Percentiles rank a stretch among this genome's conserved stretches.
phyloP scores from a whole-genome alignment of 2,113 vertebrate species.

The Phainopepla nitens region DNA sequence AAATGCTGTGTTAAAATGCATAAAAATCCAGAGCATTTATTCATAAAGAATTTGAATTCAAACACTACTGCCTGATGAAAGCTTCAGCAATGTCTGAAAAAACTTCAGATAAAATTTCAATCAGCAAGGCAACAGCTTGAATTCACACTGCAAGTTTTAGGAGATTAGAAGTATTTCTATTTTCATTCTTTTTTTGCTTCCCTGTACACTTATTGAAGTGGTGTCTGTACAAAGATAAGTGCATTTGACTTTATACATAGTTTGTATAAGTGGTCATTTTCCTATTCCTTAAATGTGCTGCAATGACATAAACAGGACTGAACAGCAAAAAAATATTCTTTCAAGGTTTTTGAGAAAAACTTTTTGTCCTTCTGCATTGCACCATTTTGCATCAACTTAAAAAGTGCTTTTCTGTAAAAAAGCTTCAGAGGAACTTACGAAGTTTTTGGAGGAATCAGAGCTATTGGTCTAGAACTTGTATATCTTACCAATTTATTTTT shows the following conservation, averaged over 20 bases:
- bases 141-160: not conserved
- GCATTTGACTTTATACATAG: not conserved
- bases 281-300: not conserved
- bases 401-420: not conserved
- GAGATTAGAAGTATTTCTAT: not conserved
- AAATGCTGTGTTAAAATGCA: not conserved
- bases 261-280: not conserved
- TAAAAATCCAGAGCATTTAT: not conserved
- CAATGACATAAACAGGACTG: not conserved
- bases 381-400: not conserved
- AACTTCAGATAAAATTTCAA: slow-evolving; percentile 5
- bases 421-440: not conserved
- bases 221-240: not conserved
- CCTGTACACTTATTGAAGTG: not conserved
- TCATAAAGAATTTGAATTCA: not conserved
- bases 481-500: not conserved
- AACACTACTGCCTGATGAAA: not conserved
- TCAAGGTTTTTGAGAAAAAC: not conserved
- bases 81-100: not conserved
- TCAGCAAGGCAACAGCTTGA: not conserved
- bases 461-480: not conserved
- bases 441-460: not conserved
- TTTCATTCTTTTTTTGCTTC: not conserved
- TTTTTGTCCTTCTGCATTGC: not conserved
- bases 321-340: not conserved